Base-by-base conservation (phyloP, 92 coral and sea anemone species). In the Zoanthus solanderi region DNA sequence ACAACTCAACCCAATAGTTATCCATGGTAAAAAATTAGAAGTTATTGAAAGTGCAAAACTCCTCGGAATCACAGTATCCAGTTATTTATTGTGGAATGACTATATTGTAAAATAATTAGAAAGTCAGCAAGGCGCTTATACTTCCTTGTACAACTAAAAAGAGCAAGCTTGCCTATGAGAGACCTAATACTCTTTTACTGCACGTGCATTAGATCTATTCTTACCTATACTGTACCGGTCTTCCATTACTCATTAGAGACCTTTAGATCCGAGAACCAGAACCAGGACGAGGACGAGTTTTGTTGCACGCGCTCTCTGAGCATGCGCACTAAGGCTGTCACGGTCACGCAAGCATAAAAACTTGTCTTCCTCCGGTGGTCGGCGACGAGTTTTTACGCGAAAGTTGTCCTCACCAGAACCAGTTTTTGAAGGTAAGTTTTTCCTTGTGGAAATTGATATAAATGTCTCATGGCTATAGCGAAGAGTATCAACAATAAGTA, bases 261-360 rank as follows among this genome's bases (percentile, higher is more conserved):
- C 31, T 48, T 71, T 34, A 81, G 73, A 18, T 65, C 76, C 76
- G 76, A 23, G 23, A 23, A 23, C 23, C 23, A 71, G 76, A 44
- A 72, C 77, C 77, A 72, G 79, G 31, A 47, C 79, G 13, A 75
- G 79, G 32, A 75, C 75, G 53, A 67, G 68, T 85, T 85, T 85
- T 72, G 78, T 37, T 16, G 77, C 18, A 44, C 53, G 77, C 77
- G 53, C 53, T 13, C 53, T 34, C 77, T 72, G 77, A 37, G 53
- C 77, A 72, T 72, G 77, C 77, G 77, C 77, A 72, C 52, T 37
- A 12, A 12, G 52, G 77, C 52, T 72, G 77, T 72, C 77, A 72
- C 77, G 77, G 77, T 72, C 77, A 72, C 77, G 53, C 77, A 37
- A 72, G 23, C 28, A 34, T 72, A 11, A 37, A 42, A 72, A 72